phyloP scores from a whole-genome alignment of 2,888 invertebrate genomes.

The Drymonia ruficornis region DNA sequence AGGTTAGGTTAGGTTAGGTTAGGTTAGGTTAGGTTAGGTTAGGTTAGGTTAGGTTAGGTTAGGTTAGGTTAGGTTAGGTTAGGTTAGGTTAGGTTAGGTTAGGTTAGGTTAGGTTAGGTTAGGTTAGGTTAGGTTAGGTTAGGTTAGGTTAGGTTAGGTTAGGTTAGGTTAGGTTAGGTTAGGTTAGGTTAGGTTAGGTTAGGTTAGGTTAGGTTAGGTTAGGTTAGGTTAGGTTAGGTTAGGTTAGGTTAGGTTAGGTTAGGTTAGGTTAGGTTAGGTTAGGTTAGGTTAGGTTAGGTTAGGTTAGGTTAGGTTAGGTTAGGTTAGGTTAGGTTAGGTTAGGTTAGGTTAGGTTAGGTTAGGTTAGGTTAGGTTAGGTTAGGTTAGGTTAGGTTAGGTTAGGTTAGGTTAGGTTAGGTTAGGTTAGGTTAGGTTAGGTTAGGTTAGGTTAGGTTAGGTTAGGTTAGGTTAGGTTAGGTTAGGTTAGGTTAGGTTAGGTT shows the following conservation, averaged over 20 bases:
- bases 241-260: constrained; percentile 3
- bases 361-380: constrained; percentile 3
- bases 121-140: constrained; percentile 4
- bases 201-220: constrained; percentile 3
- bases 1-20: constrained; percentile 7
- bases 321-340: constrained; percentile 3
- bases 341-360: constrained; percentile 3
- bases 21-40: constrained; percentile 7
- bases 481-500: constrained; percentile 3
- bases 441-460: constrained; percentile 3
- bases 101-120: constrained; percentile 7
- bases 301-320: constrained; percentile 3
- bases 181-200: constrained; percentile 3
- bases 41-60: constrained; percentile 7
- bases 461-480: constrained; percentile 3
- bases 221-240: constrained; percentile 3
- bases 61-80: constrained; percentile 7
- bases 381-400: constrained; percentile 3
- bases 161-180: constrained; percentile 3
- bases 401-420: constrained; percentile 3
- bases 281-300: constrained; percentile 3
- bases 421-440: constrained; percentile 3
- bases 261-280: constrained; percentile 3
- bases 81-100: constrained; percentile 7
- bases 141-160: constrained; percentile 3